A percentile compares a stretch with the other conserved stretches of the same genome.
These are phyloP conservation scores for Calameuta idolon DNA, from an alignment of 2,888 invertebrate genomes.

Conservation along the genomic window DNA sequence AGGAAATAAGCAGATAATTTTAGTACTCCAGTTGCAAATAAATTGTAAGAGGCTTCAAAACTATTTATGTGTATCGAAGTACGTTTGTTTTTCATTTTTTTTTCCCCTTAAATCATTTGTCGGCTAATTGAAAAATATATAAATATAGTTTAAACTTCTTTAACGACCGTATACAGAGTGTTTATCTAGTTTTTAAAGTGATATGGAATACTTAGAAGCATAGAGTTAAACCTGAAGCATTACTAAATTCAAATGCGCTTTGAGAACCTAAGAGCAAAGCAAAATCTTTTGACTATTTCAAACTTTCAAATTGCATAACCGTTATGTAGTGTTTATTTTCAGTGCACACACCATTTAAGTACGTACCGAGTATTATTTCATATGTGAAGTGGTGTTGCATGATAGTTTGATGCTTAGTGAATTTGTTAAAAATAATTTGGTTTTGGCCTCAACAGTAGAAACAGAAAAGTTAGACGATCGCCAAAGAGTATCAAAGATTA, in stretches of 20 bases:
- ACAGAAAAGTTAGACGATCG: slow-evolving; percentile 1
- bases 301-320: slow-evolving; percentile 2
- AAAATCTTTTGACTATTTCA: background rate
- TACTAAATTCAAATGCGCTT: background rate
- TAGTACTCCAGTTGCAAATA: background rate
- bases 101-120: too few relatives aligned
- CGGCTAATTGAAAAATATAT: background rate
- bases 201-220: background rate
- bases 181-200: background rate
- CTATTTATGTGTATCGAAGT: background rate
- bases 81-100: background rate
- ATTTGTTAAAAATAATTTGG: background rate
- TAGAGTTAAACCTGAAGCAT: background rate
- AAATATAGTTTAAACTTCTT: background rate
- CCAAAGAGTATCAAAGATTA: background rate
- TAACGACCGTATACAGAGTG: background rate
- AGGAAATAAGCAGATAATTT: background rate
- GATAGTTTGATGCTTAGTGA: background rate
- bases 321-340: background rate
- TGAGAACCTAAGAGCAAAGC: background rate
- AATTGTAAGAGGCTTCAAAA: background rate
- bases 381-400: background rate
- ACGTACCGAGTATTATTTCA: background rate
- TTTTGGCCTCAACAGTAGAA: background rate
- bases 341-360: background rate